Percentiles rank a stretch among this genome's conserved stretches.
Evolutionary conservation across 2,888 invertebrate genomes (phyloP).

Genomic region (Sesia bembeciformis): DNA sequence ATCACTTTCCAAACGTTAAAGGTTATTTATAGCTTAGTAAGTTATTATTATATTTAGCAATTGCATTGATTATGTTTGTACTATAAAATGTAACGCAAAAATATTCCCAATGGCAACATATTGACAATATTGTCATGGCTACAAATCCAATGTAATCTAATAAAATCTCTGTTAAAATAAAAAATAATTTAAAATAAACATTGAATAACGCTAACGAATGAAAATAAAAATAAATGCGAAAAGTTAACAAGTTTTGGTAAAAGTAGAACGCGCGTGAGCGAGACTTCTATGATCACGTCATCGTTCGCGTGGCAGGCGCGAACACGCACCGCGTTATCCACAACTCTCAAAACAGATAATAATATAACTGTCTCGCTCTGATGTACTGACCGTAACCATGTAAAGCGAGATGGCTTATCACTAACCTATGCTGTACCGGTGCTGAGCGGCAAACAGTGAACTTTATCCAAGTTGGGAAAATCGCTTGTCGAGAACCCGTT

Average conservation of each 20-base stretch:
- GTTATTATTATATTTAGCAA: too few relatives aligned
- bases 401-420: conserved; percentile 19
- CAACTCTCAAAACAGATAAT: conserved; percentile 14
- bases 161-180: too few relatives aligned
- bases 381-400: conserved; percentile 1
- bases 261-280: conserved; percentile 40
- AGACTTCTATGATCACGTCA: conserved; percentile 44
- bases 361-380: conserved; percentile 25
- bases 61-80: too few relatives aligned
- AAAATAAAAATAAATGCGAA: neutral
- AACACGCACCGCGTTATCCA: conserved; percentile 40
- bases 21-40: too few relatives aligned
- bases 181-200: too few relatives aligned
- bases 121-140: too few relatives aligned
- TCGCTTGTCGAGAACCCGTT: conserved; percentile 32
- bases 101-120: too few relatives aligned
- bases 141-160: too few relatives aligned
- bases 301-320: conserved; percentile 46
- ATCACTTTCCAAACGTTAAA: too few relatives aligned
- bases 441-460: conserved; percentile 35
- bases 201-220: too few relatives aligned
- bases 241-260: conserved; percentile 44
- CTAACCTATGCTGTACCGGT: conserved; percentile 8
- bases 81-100: too few relatives aligned
- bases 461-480: conserved; percentile 41